phyloP scores from a whole-genome alignment of 2,888 invertebrate genomes.

The Diarsia rubi region DNA sequence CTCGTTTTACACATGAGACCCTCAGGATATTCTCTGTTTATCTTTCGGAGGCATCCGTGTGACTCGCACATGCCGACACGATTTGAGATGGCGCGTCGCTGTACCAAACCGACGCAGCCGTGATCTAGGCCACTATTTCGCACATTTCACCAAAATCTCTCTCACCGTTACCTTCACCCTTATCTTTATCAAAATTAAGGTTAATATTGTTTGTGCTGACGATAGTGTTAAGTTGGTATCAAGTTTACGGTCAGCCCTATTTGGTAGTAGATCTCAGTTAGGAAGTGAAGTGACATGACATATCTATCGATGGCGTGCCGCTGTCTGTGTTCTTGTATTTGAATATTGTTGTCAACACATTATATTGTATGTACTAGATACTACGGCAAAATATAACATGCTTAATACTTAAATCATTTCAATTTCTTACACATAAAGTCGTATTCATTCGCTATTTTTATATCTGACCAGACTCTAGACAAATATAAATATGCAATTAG shows the following conservation, averaged over 20 bases:
- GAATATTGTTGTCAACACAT: slow-evolving; percentile 65
- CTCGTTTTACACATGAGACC: background rate
- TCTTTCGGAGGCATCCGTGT: slow-evolving; percentile 83
- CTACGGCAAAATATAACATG: slow-evolving; percentile 6
- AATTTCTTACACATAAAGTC: background rate
- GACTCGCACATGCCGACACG: slow-evolving; percentile 81
- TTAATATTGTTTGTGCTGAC: slow-evolving; percentile 26
- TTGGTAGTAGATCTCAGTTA: slow-evolving; percentile 77
- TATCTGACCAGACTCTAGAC: slow-evolving; percentile 16
- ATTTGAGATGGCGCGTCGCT: slow-evolving; percentile 69
- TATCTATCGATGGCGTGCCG: slow-evolving; percentile 78
- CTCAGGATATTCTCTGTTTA: slow-evolving; percentile 78
- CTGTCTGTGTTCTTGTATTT: slow-evolving; percentile 70
- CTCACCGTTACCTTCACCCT: slow-evolving; percentile 25
- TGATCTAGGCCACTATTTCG: slow-evolving; percentile 79
- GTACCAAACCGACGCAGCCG: slow-evolving; percentile 72
- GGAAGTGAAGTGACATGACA: slow-evolving; percentile 79
- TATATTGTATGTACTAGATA: slow-evolving; percentile 5
- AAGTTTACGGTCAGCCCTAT: slow-evolving; percentile 75
- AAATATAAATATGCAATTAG: slow-evolving; percentile 40
- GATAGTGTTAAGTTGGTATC: slow-evolving; percentile 37
- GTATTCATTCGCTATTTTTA: slow-evolving; percentile 16
- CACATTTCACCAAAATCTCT: slow-evolving; percentile 61
- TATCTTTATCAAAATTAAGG: slow-evolving; percentile 28
- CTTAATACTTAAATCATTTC: slow-evolving; percentile 1